These are phyloP conservation scores for Sitta europaea DNA, from an alignment of 2,113 vertebrate genomes.

Conservation along the genomic window DNA sequence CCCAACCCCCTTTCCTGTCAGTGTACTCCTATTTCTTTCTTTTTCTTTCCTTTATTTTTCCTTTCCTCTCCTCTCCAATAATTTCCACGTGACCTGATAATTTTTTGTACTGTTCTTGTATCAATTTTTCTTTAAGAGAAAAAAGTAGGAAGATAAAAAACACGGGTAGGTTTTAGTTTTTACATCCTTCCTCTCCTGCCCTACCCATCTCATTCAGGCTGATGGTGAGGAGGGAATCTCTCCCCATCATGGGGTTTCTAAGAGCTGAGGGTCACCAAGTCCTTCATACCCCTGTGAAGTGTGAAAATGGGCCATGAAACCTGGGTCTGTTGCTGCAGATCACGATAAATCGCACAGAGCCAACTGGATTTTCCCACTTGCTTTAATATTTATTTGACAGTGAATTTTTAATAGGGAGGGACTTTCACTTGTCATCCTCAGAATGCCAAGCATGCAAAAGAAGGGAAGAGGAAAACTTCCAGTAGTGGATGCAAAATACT, in stretches of 20 bases:
- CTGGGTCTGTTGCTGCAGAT: background rate
- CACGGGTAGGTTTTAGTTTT: background rate
- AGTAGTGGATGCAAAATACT: background rate
- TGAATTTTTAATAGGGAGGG: slow-evolving; percentile 27
- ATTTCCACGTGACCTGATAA: background rate
- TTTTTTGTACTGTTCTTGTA: background rate
- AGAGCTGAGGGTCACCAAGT: background rate
- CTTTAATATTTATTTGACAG: slow-evolving; percentile 40
- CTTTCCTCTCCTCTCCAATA: background rate
- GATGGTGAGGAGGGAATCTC: background rate
- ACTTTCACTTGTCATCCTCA: background rate
- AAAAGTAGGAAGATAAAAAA: background rate
- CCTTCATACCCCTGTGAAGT: background rate
- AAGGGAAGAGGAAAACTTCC: background rate
- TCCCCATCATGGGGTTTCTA: background rate
- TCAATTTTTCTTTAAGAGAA: background rate
- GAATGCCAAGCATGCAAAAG: background rate
- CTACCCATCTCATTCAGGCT: background rate
- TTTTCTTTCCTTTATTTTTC: background rate
- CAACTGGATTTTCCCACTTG: background rate
- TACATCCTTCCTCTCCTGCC: background rate
- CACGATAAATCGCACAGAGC: background rate
- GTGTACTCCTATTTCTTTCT: background rate
- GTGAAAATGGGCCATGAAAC: background rate
- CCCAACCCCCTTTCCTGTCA: background rate